Evolutionary conservation across 2,797 vertebrate genomes (phyloP).

Genomic region (Podarcis lilfordi): DNA sequence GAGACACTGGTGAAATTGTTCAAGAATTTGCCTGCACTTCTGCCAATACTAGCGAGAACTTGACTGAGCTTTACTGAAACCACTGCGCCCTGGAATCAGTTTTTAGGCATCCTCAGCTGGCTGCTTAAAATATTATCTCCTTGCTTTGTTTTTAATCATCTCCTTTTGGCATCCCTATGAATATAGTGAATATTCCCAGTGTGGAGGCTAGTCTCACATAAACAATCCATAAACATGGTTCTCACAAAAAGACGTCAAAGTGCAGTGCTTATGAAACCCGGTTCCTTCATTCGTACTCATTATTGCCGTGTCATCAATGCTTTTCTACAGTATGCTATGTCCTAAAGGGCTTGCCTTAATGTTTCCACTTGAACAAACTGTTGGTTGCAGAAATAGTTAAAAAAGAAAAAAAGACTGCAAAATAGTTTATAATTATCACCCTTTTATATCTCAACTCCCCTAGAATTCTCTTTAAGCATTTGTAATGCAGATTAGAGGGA

Average conservation of each 20-base stretch:
- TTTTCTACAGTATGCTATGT: not conserved
- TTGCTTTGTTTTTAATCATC: conserved; percentile 44
- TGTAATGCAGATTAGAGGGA: no score
- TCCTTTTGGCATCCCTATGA: conserved; percentile 46
- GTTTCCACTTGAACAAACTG: not conserved
- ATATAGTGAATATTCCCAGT: conserved; percentile 50
- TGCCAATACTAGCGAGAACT: conserved; percentile 76
- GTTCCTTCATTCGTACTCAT: not conserved
- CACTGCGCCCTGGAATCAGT: conserved; percentile 28
- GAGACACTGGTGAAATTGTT: conserved; percentile 69
- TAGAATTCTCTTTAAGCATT: no score
- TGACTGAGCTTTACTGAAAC: conserved; percentile 58
- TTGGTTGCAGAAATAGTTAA: not conserved
- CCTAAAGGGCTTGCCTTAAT: not conserved
- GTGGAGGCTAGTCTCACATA: conserved; percentile 38
- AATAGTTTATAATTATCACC: not conserved
- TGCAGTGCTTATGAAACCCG: not conserved
- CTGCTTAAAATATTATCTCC: conserved; percentile 48
- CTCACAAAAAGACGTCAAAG: not conserved
- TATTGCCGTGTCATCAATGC: no score
- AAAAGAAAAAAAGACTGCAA: not conserved
- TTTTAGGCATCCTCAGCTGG: conserved; percentile 60
- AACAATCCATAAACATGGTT: conserved; percentile 49
- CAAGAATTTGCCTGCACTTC: conserved; percentile 66
- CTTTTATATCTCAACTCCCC: not conserved